Evolutionary conservation across 2,113 vertebrate species (phyloP).

Genomic region (Semnornis frantzii): DNA sequence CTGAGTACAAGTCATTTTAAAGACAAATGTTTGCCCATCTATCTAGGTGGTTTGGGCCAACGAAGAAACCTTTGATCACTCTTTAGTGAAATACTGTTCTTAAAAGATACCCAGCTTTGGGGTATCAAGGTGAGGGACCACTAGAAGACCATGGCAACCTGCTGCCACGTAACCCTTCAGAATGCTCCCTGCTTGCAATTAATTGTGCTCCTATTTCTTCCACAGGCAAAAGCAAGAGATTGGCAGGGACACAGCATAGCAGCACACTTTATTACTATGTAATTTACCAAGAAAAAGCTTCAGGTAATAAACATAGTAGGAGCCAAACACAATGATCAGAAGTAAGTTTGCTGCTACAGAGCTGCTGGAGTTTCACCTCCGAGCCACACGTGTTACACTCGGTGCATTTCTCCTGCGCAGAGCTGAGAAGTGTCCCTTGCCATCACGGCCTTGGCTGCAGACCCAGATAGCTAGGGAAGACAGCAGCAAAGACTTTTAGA

Average conservation of each 20-base stretch:
- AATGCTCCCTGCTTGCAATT: background rate
- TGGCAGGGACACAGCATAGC: background rate
- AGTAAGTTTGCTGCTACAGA: background rate
- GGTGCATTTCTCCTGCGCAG: rapidly evolving
- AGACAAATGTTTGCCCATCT: background rate
- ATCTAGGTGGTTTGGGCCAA: background rate
- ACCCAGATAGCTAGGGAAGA: background rate
- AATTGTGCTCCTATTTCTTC: background rate
- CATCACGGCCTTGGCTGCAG: rapidly evolving
- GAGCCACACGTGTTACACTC: rapidly evolving
- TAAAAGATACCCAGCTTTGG: background rate
- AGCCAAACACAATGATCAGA: background rate
- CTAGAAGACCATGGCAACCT: background rate
- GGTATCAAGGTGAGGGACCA: background rate
- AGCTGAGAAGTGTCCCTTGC: background rate
- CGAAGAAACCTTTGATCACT: background rate
- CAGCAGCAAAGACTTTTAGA: background rate
- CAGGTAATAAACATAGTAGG: background rate
- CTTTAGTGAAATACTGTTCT: background rate
- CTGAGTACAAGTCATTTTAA: background rate
- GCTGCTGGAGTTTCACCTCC: background rate
- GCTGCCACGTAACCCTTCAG: background rate
- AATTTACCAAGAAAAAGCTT: background rate
- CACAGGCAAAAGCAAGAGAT: background rate
- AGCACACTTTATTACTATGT: background rate